Evolutionary conservation across 2,113 vertebrate species (phyloP).

Genomic region (Phalacrocorax aristotelis): DNA sequence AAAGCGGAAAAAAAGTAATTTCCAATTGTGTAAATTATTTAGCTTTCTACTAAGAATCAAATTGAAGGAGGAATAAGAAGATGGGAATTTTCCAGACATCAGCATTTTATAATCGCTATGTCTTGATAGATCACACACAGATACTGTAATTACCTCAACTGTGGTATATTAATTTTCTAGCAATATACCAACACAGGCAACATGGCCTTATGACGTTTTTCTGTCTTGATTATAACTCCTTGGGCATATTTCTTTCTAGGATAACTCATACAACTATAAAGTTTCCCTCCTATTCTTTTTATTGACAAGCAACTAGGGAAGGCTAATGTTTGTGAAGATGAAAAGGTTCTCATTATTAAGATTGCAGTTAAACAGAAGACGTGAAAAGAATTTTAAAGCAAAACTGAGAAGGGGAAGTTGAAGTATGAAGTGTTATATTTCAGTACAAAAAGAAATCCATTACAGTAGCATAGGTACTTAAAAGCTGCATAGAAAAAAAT

Average conservation of each 20-base stretch:
- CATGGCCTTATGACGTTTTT: background rate
- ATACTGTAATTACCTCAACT: background rate
- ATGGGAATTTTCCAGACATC: slow-evolving; percentile 8
- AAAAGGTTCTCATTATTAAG: background rate
- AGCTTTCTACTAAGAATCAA: slow-evolving; percentile 33
- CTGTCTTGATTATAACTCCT: background rate
- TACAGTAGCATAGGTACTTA: background rate
- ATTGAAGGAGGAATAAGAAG: background rate
- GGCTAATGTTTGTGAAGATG: background rate
- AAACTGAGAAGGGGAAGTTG: background rate
- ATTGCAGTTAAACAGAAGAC: background rate
- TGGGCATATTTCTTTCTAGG: background rate
- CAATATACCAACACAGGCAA: background rate
- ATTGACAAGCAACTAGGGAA: background rate
- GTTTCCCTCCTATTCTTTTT: background rate
- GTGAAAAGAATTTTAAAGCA: background rate
- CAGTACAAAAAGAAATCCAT: background rate
- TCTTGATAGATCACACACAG: slow-evolving; percentile 8
- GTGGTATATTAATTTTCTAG: slow-evolving; percentile 9
- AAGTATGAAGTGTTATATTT: background rate
- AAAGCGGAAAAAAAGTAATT: background rate
- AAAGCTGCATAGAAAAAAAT: background rate
- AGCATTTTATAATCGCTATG: background rate
- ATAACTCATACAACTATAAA: background rate
- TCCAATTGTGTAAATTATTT: slow-evolving; percentile 13